Evolutionary conservation across 1,140 invertebrate genomes (phyloP).

Genomic region (Choristoneura fumiferana): DNA sequence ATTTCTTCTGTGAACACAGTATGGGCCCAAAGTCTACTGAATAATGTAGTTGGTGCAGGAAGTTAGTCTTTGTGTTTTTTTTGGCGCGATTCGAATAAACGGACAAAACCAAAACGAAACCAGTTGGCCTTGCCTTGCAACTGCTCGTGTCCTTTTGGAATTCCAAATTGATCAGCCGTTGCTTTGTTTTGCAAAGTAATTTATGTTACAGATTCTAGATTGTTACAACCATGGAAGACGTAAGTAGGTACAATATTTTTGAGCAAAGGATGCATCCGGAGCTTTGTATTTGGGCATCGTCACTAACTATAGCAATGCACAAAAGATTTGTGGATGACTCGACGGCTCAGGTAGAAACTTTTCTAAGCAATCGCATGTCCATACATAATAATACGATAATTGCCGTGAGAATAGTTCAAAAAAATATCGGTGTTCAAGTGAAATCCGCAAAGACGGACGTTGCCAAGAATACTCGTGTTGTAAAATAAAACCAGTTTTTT

Average conservation of each 20-base stretch:
- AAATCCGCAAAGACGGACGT: slow-evolving; percentile 19
- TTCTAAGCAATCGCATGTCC: slow-evolving; percentile 27
- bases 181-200: slow-evolving; percentile 6
- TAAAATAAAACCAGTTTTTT: slow-evolving; percentile 16
- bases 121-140: slow-evolving; percentile 30
- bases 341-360: slow-evolving; percentile 35
- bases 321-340: slow-evolving; percentile 36
- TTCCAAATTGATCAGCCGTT: slow-evolving; percentile 11
- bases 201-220: too few species aligned
- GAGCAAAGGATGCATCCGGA: background rate
- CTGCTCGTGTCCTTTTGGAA: slow-evolving; percentile 24
- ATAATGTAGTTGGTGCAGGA: slow-evolving; percentile 3
- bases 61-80: slow-evolving; percentile 5
- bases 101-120: slow-evolving; percentile 21
- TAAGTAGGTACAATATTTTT: slow-evolving; percentile 6
- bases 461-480: background rate
- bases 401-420: slow-evolving; percentile 23
- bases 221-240: too few species aligned
- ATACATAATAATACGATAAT: slow-evolving; percentile 24
- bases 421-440: slow-evolving; percentile 20
- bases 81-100: background rate
- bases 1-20: background rate
- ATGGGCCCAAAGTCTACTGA: background rate
- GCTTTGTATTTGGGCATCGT: background rate
- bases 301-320: slow-evolving; percentile 10